A percentile compares a stretch with the other conserved stretches of the same genome.
Conservation (phyloP, 2,888 invertebrate genomes). For the Tillus elongatus region DNA sequence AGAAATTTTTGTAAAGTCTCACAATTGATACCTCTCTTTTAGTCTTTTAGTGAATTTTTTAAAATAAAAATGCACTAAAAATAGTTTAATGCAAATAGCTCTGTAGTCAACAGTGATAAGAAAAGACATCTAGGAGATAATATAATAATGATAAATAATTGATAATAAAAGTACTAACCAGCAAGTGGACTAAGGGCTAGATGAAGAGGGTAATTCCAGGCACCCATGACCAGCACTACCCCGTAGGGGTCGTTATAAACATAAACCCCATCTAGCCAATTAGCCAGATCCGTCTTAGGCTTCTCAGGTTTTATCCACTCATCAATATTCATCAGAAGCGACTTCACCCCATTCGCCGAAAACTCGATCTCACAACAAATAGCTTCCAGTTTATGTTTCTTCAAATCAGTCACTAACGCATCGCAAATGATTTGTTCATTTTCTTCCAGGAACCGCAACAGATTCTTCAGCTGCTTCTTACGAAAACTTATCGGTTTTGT, state of each 20-base stretch:
- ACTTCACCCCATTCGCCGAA: conserved; percentile 60
- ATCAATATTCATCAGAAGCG: conserved; percentile 59
- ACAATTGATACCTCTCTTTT: too few species aligned
- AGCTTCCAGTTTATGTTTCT: conserved; percentile 67
- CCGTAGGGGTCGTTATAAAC: conserved; percentile 87
- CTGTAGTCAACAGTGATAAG: too few species aligned
- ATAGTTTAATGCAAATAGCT: too few species aligned
- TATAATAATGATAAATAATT: too few species aligned
- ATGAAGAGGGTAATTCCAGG: conserved; percentile 92
- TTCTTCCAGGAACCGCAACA: conserved; percentile 69
- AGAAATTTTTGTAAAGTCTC: too few species aligned
- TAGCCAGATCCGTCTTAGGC: conserved; percentile 59
- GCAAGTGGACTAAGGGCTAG: conserved; percentile 65
- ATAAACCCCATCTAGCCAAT: conserved; percentile 61
- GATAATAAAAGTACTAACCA: conserved; percentile 22
- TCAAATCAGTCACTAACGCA: conserved; percentile 70
- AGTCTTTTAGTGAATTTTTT: too few species aligned
- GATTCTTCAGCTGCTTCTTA: conserved; percentile 39
- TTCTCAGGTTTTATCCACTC: conserved; percentile 70
- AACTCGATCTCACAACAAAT: conserved; percentile 64
- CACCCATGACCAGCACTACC: conserved; percentile 78
- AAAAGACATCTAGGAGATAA: too few species aligned
- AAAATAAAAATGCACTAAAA: too few species aligned
- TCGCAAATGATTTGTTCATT: conserved; percentile 59
- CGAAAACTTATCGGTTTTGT: conserved; percentile 74